A percentile compares a stretch with the other conserved stretches of the same genome.
These are phyloP conservation scores for Psittacula echo DNA, from an alignment of 2,797 vertebrate species.

Conservation along the genomic window DNA sequence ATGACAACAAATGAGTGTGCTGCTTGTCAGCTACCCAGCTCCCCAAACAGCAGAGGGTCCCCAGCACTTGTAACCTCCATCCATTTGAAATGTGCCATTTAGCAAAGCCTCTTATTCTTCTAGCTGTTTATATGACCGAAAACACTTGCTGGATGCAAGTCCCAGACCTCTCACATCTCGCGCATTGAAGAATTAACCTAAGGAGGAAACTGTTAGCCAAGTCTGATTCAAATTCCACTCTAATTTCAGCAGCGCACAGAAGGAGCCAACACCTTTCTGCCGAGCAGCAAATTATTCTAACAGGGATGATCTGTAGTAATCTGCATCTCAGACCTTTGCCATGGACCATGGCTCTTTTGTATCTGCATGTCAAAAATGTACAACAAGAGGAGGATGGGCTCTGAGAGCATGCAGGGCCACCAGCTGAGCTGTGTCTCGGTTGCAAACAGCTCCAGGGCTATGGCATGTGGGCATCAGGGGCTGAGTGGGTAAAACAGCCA, in stretches of 20 bases:
- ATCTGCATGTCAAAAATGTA: background rate
- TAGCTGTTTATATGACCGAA: slow-evolving; percentile 28
- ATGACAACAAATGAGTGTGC: background rate
- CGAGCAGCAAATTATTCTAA: background rate
- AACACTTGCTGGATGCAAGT: slow-evolving; percentile 1
- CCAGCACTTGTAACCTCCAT: background rate
- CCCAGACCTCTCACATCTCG: slow-evolving; percentile 38
- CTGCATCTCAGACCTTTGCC: background rate
- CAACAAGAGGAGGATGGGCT: background rate
- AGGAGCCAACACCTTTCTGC: slow-evolving; percentile 28
- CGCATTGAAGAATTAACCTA: background rate
- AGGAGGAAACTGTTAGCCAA: slow-evolving; percentile 11
- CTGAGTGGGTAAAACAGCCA: background rate
- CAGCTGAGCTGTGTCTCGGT: rapidly evolving
- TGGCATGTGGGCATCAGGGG: rapidly evolving
- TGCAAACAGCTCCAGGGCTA: background rate
- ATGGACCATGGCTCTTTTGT: rapidly evolving
- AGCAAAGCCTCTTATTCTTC: slow-evolving; percentile 17
- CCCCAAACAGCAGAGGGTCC: background rate
- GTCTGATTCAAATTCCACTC: slow-evolving; percentile 5
- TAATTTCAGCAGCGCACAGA: background rate
- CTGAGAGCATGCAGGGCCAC: background rate
- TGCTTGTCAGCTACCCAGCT: background rate
- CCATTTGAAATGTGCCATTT: slow-evolving; percentile 6
- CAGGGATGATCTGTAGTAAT: background rate